Evolutionary conservation across 2,888 invertebrate genomes (phyloP).

Genomic region (Hirtodrosophila confusa): DNA sequence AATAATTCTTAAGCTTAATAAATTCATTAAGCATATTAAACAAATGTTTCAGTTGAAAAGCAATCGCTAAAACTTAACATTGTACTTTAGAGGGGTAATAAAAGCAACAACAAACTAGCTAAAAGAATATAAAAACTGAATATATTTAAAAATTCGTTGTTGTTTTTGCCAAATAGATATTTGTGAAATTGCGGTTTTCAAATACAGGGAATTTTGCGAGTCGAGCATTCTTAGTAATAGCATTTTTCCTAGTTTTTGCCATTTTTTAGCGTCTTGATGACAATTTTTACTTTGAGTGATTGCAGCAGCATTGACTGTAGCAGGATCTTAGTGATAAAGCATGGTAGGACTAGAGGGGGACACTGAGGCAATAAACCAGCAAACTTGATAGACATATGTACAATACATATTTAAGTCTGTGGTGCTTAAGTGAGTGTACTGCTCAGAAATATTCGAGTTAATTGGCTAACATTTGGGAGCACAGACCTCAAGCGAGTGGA

Average conservation of each 20-base stretch:
- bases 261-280: constrained; percentile 55
- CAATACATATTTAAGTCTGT: constrained; percentile 2
- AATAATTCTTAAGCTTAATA: no score
- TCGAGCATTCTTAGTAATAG: not conserved
- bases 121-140: no score
- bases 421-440: constrained; percentile 1
- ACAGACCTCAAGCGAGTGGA: not conserved
- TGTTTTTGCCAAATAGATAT: not conserved
- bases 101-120: no score
- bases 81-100: no score
- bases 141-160: not conserved
- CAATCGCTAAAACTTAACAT: no score
- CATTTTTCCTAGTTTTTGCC: constrained; percentile 15
- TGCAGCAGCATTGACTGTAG: constrained; percentile 41
- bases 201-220: constrained; percentile 7
- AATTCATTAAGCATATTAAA: no score
- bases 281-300: constrained; percentile 74
- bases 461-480: constrained; percentile 15
- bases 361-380: constrained; percentile 37
- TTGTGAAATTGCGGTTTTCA: no score
- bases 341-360: not conserved
- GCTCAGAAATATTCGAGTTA: constrained; percentile 20
- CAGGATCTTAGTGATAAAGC: not conserved
- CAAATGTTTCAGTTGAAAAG: no score
- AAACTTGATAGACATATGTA: constrained; percentile 12